A percentile compares a stretch with the other conserved stretches of the same genome.
Evolutionary conservation across 2,888 invertebrate genomes (phyloP).

Genomic region (Glaucopsyche alexis): DNA sequence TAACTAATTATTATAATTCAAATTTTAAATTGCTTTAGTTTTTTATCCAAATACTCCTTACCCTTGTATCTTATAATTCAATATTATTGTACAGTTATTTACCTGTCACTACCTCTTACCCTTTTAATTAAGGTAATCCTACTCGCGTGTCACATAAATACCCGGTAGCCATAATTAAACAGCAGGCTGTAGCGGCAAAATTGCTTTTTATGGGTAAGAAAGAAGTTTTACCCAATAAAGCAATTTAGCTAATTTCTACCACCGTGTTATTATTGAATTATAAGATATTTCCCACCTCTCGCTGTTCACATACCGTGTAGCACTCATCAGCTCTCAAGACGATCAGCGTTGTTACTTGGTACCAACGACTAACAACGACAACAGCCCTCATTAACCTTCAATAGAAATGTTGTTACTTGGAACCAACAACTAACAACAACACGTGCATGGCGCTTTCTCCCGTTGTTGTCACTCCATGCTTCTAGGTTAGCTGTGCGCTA

Average conservation of each 20-base stretch:
- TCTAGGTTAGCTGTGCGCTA: conserved; percentile 12
- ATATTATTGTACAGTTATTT: conserved; percentile 1
- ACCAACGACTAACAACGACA: conserved; percentile 41
- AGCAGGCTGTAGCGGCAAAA: not conserved
- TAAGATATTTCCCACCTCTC: conserved; percentile 38
- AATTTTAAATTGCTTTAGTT: conserved; percentile 16
- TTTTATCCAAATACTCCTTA: not conserved
- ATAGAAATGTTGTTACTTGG: conserved; percentile 27
- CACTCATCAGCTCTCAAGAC: conserved; percentile 63
- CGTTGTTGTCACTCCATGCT: conserved; percentile 61
- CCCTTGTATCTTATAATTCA: conserved; percentile 23
- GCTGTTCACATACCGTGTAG: conserved; percentile 67
- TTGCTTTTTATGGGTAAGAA: not conserved
- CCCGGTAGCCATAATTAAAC: not conserved
- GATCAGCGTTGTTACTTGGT: conserved; percentile 43
- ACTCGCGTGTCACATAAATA: not conserved
- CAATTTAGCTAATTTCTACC: not conserved
- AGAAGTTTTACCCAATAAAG: not conserved
- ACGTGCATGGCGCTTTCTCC: conserved; percentile 70
- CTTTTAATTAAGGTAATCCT: not conserved
- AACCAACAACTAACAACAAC: conserved; percentile 40
- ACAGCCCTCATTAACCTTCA: conserved; percentile 43
- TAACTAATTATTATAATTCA: not conserved
- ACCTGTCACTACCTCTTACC: not conserved
- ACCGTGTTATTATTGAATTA: conserved; percentile 32